Conservation (phyloP, 2,888 invertebrate species). For the Caenorhabditis uteleia region DNA sequence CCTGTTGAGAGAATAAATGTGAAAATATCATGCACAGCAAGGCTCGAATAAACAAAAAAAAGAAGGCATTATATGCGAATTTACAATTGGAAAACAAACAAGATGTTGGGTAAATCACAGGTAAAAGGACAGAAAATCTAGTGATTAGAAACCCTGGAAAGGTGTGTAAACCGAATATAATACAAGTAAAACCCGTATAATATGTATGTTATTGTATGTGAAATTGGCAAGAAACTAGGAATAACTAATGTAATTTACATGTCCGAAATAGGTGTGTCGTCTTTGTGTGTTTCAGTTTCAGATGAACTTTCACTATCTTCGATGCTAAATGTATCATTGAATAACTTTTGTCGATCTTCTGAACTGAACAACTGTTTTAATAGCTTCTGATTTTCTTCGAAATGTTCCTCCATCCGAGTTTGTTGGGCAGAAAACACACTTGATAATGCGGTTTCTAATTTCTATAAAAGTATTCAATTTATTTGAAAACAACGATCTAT, state of each 20-base stretch:
- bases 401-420: slow-evolving; percentile 24
- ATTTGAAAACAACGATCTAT: neutral
- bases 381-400: slow-evolving; percentile 23
- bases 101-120: too few species aligned
- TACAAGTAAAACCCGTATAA: neutral
- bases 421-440: slow-evolving; percentile 35
- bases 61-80: too few species aligned
- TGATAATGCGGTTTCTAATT: slow-evolving; percentile 19
- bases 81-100: too few species aligned
- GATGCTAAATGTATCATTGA: slow-evolving; percentile 24
- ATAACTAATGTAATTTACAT: neutral
- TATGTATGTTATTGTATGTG: too few species aligned
- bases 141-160: too few species aligned
- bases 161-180: too few species aligned
- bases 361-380: slow-evolving; percentile 4
- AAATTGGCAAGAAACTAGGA: neutral
- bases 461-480: neutral
- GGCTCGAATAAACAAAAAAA: too few species aligned
- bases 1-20: too few species aligned
- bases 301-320: slow-evolving; percentile 38
- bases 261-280: neutral
- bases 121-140: too few species aligned
- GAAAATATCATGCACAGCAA: too few species aligned
- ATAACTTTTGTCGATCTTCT: slow-evolving; percentile 7
- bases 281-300: slow-evolving; percentile 23